These are phyloP conservation scores for Melieria picta DNA, from an alignment of 2,888 invertebrate species.

Conservation along the genomic window DNA sequence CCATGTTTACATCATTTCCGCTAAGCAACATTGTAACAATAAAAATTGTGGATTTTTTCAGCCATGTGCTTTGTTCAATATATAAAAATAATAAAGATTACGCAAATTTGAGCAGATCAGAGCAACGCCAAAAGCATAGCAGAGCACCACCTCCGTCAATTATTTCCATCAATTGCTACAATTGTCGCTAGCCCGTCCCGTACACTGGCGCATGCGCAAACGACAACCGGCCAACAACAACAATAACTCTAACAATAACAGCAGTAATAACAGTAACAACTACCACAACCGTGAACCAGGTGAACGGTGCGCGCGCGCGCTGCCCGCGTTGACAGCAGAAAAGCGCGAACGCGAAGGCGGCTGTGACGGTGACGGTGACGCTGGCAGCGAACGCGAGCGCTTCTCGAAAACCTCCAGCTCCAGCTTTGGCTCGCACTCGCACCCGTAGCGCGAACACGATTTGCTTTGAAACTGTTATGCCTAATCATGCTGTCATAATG, in stretches of 20 bases:
- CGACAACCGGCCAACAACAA: background rate
- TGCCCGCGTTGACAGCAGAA: constrained; percentile 3
- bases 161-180: constrained; percentile 62
- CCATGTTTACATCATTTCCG: background rate
- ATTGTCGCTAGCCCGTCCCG: constrained; percentile 51
- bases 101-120: constrained; percentile 51
- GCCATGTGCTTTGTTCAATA: too few relatives aligned
- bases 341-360: background rate
- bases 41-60: too few relatives aligned
- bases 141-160: constrained; percentile 55
- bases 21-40: too few relatives aligned
- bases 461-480: constrained; percentile 60
- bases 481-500: constrained; percentile 66
- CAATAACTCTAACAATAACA: background rate
- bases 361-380: background rate
- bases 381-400: background rate
- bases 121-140: constrained; percentile 35
- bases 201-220: too few relatives aligned
- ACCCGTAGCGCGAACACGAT: constrained; percentile 52
- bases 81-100: constrained; percentile 47
- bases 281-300: constrained; percentile 15
- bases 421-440: constrained; percentile 16
- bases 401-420: too few relatives aligned
- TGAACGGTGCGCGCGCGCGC: constrained; percentile 9
- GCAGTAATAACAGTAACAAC: background rate